Conservation (phyloP, 2,113 vertebrate species). For the Aegotheles bennettii region DNA sequence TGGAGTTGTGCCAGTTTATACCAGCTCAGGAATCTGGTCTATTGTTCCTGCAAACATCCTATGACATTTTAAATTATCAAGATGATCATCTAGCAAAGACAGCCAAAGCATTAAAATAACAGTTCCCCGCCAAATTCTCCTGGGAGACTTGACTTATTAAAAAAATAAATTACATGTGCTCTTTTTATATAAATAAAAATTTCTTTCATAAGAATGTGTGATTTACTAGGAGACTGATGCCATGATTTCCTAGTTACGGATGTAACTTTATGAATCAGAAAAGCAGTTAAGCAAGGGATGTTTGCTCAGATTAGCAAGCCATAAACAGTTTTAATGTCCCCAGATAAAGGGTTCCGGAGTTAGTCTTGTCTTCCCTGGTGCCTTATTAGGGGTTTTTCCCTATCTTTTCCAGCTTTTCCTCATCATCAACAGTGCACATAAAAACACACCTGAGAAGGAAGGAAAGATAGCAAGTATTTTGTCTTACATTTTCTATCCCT, state of each 20-base stretch:
- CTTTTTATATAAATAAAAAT: constrained; percentile 9
- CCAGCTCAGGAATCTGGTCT: constrained; percentile 30
- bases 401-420: neutral
- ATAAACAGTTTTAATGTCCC: neutral
- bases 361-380: neutral
- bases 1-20: neutral
- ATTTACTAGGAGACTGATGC: neutral
- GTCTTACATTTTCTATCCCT: neutral
- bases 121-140: constrained; percentile 3
- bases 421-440: neutral
- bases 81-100: neutral
- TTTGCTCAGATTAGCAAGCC: neutral
- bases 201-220: neutral
- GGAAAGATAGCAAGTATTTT: neutral
- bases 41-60: constrained; percentile 20
- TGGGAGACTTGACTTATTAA: neutral
- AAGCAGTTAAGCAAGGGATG: neutral
- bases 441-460: neutral
- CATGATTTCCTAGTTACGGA: neutral
- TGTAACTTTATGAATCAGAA: neutral
- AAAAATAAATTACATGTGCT: neutral
- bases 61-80: constrained; percentile 33
- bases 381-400: neutral
- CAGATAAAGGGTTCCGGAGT: neutral
- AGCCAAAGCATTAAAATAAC: constrained; percentile 23